Conservation (phyloP, 1,140 invertebrate genomes). For the Drosophila virilis region DNA sequence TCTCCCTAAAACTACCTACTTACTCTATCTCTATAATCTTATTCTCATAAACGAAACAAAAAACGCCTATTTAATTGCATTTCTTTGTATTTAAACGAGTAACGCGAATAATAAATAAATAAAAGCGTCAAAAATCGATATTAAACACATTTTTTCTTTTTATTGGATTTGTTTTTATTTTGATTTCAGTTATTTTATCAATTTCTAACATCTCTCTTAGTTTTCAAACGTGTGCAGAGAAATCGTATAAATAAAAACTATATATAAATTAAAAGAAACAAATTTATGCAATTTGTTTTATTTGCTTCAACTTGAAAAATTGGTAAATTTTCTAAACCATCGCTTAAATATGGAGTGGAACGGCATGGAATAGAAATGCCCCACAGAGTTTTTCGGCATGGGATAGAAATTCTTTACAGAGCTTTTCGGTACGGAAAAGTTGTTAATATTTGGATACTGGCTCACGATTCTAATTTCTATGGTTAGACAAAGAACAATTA, state of each 20-base stretch:
- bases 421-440: too few species aligned
- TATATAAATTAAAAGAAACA: conserved; percentile 65
- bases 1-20: conserved; percentile 6
- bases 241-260: conserved; percentile 79
- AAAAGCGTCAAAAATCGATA: conserved; percentile 38
- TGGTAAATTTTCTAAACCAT: too few species aligned
- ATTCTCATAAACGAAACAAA: not conserved
- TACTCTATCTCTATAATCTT: conserved; percentile 29
- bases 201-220: conserved; percentile 19
- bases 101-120: conserved; percentile 69
- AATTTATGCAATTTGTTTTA: conserved; percentile 3
- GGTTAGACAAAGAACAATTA: too few species aligned
- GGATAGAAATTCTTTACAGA: too few species aligned
- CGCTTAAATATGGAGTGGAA: too few species aligned
- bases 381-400: too few species aligned
- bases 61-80: conserved; percentile 70
- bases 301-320: not conserved
- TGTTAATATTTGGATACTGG: too few species aligned
- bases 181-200: conserved; percentile 8
- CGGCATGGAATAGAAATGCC: too few species aligned
- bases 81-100: conserved; percentile 72
- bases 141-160: conserved; percentile 22
- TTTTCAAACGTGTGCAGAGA: conserved; percentile 71
- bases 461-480: too few species aligned
- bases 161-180: conserved; percentile 17